phyloP scores from a whole-genome alignment of 2,113 vertebrate genomes.

The Tupaia chinensis region DNA sequence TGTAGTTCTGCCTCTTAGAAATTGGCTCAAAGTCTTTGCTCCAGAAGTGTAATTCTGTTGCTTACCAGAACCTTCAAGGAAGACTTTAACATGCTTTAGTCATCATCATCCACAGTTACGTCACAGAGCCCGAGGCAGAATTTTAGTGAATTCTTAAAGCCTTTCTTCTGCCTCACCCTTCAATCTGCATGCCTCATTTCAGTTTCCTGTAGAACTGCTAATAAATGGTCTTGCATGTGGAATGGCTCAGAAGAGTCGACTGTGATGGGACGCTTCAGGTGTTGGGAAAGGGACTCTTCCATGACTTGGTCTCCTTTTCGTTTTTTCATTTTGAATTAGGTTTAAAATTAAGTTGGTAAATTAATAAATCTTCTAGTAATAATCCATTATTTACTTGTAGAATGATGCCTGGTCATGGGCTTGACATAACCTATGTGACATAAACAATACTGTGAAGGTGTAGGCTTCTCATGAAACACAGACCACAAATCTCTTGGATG shows the following conservation, averaged over 20 bases:
- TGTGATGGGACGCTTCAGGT: not conserved
- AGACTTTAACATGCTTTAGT: not conserved
- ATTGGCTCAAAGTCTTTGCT: not conserved
- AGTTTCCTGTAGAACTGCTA: not conserved
- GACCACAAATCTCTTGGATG: slow-evolving; percentile 12
- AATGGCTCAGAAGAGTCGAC: not conserved
- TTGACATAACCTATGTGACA: not conserved
- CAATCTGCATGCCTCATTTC: not conserved
- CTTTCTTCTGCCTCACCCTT: not conserved
- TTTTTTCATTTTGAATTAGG: not conserved
- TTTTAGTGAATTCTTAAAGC: not conserved
- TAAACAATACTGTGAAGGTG: not conserved
- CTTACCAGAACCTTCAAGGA: not conserved
- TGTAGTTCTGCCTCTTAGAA: slow-evolving; percentile 13
- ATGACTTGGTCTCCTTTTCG: not conserved
- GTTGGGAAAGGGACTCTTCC: not conserved
- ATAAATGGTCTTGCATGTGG: not conserved
- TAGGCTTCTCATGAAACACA: not conserved
- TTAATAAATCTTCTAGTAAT: not conserved
- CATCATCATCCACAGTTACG: not conserved
- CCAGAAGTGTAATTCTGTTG: not conserved
- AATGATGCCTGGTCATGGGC: not conserved
- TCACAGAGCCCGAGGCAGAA: not conserved
- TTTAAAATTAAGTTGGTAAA: not conserved
- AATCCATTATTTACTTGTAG: not conserved